These are phyloP conservation scores for Nipponia nippon DNA, from an alignment of 2,113 vertebrate species.

Conservation along the genomic window DNA sequence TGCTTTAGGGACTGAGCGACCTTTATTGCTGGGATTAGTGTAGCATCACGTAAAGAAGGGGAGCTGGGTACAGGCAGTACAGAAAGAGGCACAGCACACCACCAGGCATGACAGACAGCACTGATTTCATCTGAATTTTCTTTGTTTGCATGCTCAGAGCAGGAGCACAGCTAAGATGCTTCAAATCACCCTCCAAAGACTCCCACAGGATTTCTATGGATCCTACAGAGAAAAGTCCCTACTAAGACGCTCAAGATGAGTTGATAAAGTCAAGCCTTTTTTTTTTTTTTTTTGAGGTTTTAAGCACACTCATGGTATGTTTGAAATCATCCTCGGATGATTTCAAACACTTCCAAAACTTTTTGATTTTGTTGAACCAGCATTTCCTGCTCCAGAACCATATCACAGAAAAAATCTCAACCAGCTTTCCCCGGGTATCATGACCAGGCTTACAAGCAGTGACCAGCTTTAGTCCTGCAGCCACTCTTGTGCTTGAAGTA, in stretches of 20 bases:
- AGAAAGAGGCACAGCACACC: neutral
- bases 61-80: neutral
- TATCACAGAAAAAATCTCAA: neutral
- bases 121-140: neutral
- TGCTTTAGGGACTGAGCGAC: neutral
- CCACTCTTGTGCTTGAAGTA: no score
- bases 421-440: neutral
- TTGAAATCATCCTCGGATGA: neutral
- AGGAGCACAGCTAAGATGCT: neutral
- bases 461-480: neutral
- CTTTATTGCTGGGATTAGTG: neutral
- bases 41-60: rapidly evolving
- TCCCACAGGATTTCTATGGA: neutral
- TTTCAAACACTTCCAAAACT: neutral
- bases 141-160: neutral
- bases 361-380: neutral
- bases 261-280: neutral
- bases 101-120: no score
- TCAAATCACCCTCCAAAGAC: neutral
- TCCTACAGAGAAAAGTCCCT: neutral
- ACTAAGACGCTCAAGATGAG: neutral
- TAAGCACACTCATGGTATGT: neutral
- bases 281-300: neutral
- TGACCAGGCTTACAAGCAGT: neutral
- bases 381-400: neutral